Percentiles rank a stretch among this genome's conserved stretches.
Conservation (phyloP, 2,888 invertebrate genomes). For the Enchytraeus crypticus region DNA sequence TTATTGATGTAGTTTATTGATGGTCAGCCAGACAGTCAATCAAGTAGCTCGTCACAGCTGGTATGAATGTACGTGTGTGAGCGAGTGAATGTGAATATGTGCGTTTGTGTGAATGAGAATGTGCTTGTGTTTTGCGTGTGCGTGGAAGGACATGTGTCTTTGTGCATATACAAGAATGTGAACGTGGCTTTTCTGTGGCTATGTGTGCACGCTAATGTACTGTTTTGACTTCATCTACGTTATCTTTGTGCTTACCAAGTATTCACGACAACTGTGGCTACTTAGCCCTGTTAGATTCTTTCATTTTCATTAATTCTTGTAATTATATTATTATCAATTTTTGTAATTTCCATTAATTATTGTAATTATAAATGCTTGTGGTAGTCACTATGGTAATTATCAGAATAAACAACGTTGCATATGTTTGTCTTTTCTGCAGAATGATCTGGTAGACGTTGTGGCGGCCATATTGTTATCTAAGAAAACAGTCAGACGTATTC, state of each 20-base stretch:
- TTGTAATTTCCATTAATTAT: not conserved
- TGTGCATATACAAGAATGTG: too few relatives aligned
- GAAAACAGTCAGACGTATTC: constrained; percentile 74
- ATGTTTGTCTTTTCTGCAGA: constrained; percentile 53
- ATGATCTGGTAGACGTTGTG: constrained; percentile 89
- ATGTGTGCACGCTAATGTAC: too few relatives aligned
- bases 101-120: too few relatives aligned
- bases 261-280: not conserved
- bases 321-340: not conserved
- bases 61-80: too few relatives aligned
- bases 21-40: too few relatives aligned
- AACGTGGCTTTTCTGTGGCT: too few relatives aligned
- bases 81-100: too few relatives aligned
- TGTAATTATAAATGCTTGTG: not conserved
- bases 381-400: not conserved
- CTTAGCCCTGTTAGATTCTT: not conserved
- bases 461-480: constrained; percentile 85
- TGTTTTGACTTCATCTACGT: too few relatives aligned
- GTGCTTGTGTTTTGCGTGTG: too few relatives aligned
- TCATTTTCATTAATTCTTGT: not conserved
- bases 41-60: too few relatives aligned
- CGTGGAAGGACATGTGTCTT: too few relatives aligned
- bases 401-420: not conserved
- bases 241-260: not conserved
- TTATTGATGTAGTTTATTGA: too few relatives aligned